Evolutionary conservation across 2,888 invertebrate genomes (phyloP), one percentile per base, ranked within the genome.

Genomic region (Cenopis cana): DNA sequence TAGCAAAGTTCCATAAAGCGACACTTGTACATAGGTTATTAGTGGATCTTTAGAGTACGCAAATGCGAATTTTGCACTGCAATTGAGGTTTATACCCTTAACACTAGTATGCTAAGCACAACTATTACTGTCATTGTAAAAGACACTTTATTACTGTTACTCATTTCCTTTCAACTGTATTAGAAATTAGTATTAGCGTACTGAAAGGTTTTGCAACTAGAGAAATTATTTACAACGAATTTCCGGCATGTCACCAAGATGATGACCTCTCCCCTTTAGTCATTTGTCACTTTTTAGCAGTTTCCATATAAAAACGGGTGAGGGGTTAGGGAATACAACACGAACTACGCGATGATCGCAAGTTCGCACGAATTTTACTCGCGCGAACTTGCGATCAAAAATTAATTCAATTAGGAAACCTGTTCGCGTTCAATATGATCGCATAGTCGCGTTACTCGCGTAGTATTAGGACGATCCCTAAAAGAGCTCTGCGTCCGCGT

Each of bases 51-150:
- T 8, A n/a, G 24, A 20, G 20, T 41, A 60, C 10, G n/a, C 24
- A 24, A 46, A 46, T 46, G n/a, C 46, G 46, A 33, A 33, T 18
- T 24, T 46, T 24, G 29, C 24, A 29, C 29, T 8, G 50, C 14
- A 36, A n/a, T 62, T 52, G 36, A 52, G 50, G 50, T 62, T 62
- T 62, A 62, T 50, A 50, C 8, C 50, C 18, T 61, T 52, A 33
- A 17, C 36, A 29, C 33, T 50, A 24, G 33, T 50, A 52, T 62
- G 62, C 50, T 52, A 52, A 62, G 50, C 36, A 11, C 9, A 59
- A 24, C 36, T n/a, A 14, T 62, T 52, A 50, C 62, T 62, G 36
- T 52, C 50, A 36, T 17, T 52, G 62, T 50, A 36, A 61, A 49
- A 49, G 29, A 61, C 41, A 60, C 10, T 46, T 60, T 41, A 41